Conservation (phyloP, 1,140 invertebrate species). For the Babylonia areolata region DNA sequence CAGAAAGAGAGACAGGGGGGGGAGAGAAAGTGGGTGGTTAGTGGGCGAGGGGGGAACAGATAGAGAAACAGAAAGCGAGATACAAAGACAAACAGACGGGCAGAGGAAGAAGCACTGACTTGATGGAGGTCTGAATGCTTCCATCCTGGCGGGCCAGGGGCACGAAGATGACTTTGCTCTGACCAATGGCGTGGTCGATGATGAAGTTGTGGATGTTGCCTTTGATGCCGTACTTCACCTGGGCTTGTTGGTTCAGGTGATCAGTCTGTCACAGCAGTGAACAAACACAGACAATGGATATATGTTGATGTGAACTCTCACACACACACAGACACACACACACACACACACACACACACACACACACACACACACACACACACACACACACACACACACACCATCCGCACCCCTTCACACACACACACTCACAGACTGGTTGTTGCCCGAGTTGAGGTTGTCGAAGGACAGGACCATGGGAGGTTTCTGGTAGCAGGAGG, state of each 20-base stretch:
- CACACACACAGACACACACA: slow-evolving; percentile 5
- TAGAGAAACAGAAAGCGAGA: too few species aligned
- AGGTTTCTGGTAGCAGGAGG: neutral
- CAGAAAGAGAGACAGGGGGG: too few species aligned
- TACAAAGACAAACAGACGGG: too few species aligned
- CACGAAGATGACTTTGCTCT: slow-evolving; percentile 22
- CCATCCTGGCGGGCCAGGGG: slow-evolving; percentile 1
- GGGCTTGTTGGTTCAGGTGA: neutral
- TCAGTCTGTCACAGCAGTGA: slow-evolving; percentile 2
- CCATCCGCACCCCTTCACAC: neutral
- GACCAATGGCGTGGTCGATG: neutral
- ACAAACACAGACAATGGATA: too few species aligned
- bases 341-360: slow-evolving; percentile 11
- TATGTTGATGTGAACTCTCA: neutral
- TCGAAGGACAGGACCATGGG: neutral
- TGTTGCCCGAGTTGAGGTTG: neutral
- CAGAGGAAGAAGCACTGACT: slow-evolving; percentile 10
- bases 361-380: slow-evolving; percentile 11
- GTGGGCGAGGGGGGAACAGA: too few species aligned
- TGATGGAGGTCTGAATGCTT: slow-evolving; percentile 4
- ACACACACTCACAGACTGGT: neutral
- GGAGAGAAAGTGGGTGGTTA: too few species aligned
- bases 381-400: slow-evolving; percentile 6
- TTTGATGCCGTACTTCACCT: slow-evolving; percentile 3
- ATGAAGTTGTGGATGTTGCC: slow-evolving; percentile 14